Base-by-base conservation (phyloP, 2,888 invertebrate genomes). In the Pandemis cinnamomeana region DNA sequence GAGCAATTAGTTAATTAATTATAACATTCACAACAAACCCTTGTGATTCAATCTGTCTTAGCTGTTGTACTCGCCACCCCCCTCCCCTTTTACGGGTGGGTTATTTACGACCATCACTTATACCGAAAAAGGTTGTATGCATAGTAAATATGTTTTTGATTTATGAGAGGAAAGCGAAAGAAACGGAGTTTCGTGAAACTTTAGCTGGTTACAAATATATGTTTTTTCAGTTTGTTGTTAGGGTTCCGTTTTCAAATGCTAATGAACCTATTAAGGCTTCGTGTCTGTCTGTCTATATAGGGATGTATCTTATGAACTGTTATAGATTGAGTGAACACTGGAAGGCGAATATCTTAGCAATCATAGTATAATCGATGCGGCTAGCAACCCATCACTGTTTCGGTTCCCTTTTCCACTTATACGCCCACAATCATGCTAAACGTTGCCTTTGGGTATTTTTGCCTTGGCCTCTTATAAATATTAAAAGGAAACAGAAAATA, bases 121-220 rank as follows among this genome's bases (percentile, higher is more conserved):
- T 13, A 51, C 46, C 27, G 60, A 68, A 53, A 67, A 72, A 72
- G 71, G 71, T 67, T 64, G 61, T 67, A 62, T 61, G 61, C 71
- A 67, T 61, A 67, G 67, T 67, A 67, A 53, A 64, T 64, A 72
- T 61, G 67, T 11, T 67, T 51, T 51, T 72, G 71, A 72, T 72
- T 67, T 67, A 72, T 71, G 41, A 20, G 67, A 46, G 51, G 46
- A 20, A 7, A 4, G 44, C 3, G 20, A 62, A 13, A 51, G 42
- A 60, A 60, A 46, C 8, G 55, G 61, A 51, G 51, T n/a, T 67
- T 1, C n/a, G n/a, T n/a, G n/a, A n/a, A 51, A n/a, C 51, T 51
- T 51, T 51, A n/a, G 6, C 51, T 51, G 51, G n/a, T n/a, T n/a
- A n/a, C 0, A 13, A 13, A 48, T 48, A 48, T n/a, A 13, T 51